phyloP scores from a whole-genome alignment of 2,888 invertebrate genomes.

The Orchesella flavescens region DNA sequence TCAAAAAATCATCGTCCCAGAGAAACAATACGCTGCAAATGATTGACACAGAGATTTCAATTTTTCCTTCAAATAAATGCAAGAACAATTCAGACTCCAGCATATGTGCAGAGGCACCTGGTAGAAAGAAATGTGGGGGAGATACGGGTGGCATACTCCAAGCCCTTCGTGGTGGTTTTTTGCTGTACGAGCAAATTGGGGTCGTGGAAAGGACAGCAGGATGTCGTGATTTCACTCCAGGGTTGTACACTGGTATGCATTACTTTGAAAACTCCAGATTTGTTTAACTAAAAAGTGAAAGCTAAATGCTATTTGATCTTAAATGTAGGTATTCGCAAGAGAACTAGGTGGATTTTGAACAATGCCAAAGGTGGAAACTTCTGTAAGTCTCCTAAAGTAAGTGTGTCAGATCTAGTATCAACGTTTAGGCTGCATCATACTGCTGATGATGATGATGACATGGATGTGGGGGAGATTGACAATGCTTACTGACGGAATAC shows the following conservation, averaged over 20 bases:
- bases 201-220: slow-evolving; percentile 56
- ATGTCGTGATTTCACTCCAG: slow-evolving; percentile 36
- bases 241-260: slow-evolving; percentile 65
- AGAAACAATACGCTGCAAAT: slow-evolving; percentile 37
- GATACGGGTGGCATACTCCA: slow-evolving; percentile 36
- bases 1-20: slow-evolving; percentile 15
- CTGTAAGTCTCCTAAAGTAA: slow-evolving; percentile 58
- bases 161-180: slow-evolving; percentile 52
- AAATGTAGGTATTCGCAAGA: slow-evolving; percentile 51
- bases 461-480: too few relatives aligned
- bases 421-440: too few relatives aligned
- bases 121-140: slow-evolving; percentile 53
- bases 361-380: slow-evolving; percentile 54
- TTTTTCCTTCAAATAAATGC: slow-evolving; percentile 14
- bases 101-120: slow-evolving; percentile 62
- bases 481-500: too few relatives aligned
- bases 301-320: not conserved
- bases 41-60: slow-evolving; percentile 61
- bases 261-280: not conserved
- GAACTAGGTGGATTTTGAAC: slow-evolving; percentile 56
- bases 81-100: too few relatives aligned
- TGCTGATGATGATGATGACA: too few relatives aligned
- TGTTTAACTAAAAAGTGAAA: too few relatives aligned
- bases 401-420: too few relatives aligned
- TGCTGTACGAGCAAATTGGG: slow-evolving; percentile 64